phyloP scores from a whole-genome alignment of 2,113 vertebrate genomes.

The Perca flavescens region DNA sequence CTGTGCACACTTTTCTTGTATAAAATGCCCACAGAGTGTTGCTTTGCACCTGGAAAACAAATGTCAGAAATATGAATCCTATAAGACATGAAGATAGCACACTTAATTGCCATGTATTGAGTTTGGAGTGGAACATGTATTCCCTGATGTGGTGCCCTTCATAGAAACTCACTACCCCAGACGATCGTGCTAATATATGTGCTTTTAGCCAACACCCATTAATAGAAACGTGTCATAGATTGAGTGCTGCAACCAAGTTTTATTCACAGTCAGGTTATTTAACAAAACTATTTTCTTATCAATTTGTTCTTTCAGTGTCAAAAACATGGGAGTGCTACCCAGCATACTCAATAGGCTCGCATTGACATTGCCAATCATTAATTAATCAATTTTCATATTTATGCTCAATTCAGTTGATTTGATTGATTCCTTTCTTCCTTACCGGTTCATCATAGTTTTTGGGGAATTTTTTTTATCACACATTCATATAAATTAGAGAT shows the following conservation, averaged over 20 bases:
- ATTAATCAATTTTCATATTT: constrained; percentile 6
- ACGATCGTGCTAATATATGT: not conserved
- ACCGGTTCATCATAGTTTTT: not conserved
- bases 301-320: not conserved
- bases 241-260: constrained; percentile 7
- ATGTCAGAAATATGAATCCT: not conserved
- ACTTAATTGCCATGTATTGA: not conserved
- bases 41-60: constrained; percentile 6
- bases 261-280: constrained; percentile 5
- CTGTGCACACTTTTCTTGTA: not conserved
- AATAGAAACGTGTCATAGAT: constrained; percentile 5
- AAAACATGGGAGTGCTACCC: not conserved
- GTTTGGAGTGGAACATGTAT: not conserved
- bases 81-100: not conserved
- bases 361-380: not conserved
- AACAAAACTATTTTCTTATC: not conserved
- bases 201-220: constrained; percentile 13
- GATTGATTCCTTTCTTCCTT: not conserved
- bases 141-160: not conserved
- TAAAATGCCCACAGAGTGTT: not conserved
- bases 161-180: not conserved
- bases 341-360: not conserved
- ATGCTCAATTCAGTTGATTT: not conserved
- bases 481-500: constrained; percentile 44
- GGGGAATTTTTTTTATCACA: not conserved